Evolutionary conservation across 2,888 invertebrate genomes (phyloP).

Genomic region (Netelia fuscicornis): DNA sequence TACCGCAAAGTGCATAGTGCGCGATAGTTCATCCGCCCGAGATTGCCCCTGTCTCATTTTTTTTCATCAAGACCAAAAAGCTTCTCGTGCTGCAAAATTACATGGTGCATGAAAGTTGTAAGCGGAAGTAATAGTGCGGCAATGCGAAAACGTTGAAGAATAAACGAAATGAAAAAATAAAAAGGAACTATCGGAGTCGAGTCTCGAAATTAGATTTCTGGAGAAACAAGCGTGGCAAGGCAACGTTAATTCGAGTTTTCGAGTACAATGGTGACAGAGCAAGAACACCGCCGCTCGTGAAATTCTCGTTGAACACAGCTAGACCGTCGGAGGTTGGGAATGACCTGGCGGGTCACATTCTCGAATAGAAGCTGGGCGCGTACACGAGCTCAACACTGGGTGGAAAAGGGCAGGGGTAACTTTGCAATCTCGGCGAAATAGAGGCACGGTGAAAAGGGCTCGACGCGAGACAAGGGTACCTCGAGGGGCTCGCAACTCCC

Average conservation of each 20-base stretch:
- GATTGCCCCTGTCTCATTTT: neutral
- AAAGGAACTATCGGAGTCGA: slow-evolving; percentile 25
- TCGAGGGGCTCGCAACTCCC: slow-evolving; percentile 52
- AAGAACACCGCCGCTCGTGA: slow-evolving; percentile 39
- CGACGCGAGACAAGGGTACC: slow-evolving; percentile 64
- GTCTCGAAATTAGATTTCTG: slow-evolving; percentile 55
- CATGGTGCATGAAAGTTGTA: neutral
- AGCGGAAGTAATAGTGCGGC: neutral
- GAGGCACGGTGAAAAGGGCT: slow-evolving; percentile 62
- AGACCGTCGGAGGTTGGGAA: slow-evolving; percentile 44
- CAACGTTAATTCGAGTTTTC: slow-evolving; percentile 44
- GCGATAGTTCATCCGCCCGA: neutral
- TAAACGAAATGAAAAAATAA: slow-evolving; percentile 36
- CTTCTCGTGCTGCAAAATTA: neutral
- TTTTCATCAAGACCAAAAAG: neutral
- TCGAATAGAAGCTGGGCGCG: slow-evolving; percentile 51
- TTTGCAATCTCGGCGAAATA: slow-evolving; percentile 66
- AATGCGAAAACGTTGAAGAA: slow-evolving; percentile 5
- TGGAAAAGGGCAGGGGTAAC: slow-evolving; percentile 7
- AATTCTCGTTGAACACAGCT: slow-evolving; percentile 39
- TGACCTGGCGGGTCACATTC: slow-evolving; percentile 54
- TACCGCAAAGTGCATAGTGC: neutral
- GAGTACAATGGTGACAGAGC: slow-evolving; percentile 48
- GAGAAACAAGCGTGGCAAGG: slow-evolving; percentile 26
- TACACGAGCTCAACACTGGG: neutral